Evolutionary conservation across 2,113 vertebrate genomes (phyloP).

Genomic region (Ctenodactylus gundi): DNA sequence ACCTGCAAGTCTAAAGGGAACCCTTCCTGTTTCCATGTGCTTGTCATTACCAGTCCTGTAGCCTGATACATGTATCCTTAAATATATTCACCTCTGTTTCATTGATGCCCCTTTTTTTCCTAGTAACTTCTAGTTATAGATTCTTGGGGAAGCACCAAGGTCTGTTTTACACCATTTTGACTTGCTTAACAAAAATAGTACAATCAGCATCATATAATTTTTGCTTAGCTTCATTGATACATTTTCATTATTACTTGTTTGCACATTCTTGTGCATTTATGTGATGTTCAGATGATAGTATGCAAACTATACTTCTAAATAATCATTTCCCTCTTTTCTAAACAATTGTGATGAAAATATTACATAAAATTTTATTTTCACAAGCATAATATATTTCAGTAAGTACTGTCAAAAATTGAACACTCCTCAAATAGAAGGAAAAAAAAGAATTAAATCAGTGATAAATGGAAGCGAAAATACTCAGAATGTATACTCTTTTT

Average conservation of each 20-base stretch:
- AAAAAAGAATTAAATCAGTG: neutral
- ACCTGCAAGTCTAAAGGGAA: neutral
- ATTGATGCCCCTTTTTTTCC: neutral
- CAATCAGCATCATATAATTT: neutral
- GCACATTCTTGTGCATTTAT: neutral
- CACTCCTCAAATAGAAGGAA: neutral
- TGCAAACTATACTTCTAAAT: neutral
- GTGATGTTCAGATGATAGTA: neutral
- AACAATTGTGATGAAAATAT: neutral
- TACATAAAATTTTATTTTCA: conserved; percentile 16
- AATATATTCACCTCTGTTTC: neutral
- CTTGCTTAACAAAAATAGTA: neutral
- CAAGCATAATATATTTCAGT: neutral
- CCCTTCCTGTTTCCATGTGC: conserved; percentile 22
- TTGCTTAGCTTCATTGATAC: neutral
- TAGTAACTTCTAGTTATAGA: neutral
- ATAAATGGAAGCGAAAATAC: neutral
- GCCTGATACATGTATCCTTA: neutral
- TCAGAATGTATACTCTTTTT: neutral
- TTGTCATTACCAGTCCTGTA: neutral
- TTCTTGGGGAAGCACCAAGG: neutral
- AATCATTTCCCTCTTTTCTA: neutral
- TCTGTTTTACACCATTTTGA: conserved; percentile 22
- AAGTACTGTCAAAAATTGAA: neutral
- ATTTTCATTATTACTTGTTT: neutral